Conservation (phyloP, 2,888 invertebrate genomes). For the Linnaemya tessellans region DNA sequence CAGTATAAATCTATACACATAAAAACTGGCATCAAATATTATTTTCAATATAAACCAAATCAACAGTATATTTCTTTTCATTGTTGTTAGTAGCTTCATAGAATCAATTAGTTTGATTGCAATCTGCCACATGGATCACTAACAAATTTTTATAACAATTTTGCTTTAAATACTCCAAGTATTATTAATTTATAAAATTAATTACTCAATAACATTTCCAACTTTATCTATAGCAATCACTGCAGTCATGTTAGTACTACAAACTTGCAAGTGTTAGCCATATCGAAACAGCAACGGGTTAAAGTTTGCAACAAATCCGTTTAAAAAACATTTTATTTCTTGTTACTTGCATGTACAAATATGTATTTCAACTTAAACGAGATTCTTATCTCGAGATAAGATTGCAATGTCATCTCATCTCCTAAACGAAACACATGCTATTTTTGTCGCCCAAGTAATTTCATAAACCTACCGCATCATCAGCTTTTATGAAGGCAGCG, state of each 20-base stretch:
- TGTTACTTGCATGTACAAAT: constrained; percentile 12
- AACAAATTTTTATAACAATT: constrained; percentile 2
- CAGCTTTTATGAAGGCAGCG: constrained; percentile 44
- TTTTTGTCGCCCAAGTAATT: constrained; percentile 39
- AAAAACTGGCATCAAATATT: no score
- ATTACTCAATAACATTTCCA: not conserved
- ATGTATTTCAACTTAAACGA: constrained; percentile 25
- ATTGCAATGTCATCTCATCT: constrained; percentile 31
- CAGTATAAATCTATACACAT: not conserved
- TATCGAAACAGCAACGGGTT: constrained; percentile 10
- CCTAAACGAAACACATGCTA: constrained; percentile 38
- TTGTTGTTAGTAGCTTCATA: not conserved
- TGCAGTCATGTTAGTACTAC: not conserved
- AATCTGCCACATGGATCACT: not conserved
- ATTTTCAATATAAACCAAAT: no score
- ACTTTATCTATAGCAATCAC: not conserved
- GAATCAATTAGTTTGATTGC: not conserved
- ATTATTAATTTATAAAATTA: not conserved
- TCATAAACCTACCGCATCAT: constrained; percentile 53
- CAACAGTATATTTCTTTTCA: not conserved
- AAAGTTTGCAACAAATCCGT: constrained; percentile 28
- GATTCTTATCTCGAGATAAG: constrained; percentile 45
- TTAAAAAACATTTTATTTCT: constrained; percentile 15
- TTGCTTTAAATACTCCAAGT: not conserved
- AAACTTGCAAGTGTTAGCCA: constrained; percentile 6